phyloP scores from a whole-genome alignment of 2,113 vertebrate species.

The human (Homo sapiens) region DNA sequence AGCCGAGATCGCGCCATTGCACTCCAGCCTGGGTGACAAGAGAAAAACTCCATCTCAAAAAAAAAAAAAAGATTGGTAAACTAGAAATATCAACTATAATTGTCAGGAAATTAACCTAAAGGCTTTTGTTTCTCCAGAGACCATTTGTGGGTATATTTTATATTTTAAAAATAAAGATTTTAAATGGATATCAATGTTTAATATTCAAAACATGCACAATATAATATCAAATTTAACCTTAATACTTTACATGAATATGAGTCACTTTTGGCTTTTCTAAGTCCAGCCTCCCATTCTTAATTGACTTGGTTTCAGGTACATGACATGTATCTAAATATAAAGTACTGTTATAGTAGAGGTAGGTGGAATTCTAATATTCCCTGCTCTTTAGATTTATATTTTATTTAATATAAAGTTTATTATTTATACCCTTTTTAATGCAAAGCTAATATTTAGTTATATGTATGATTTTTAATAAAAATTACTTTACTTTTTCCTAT shows the following conservation, averaged over 20 bases:
- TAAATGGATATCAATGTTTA: slow-evolving; percentile 28
- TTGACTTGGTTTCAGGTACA: slow-evolving; percentile 47
- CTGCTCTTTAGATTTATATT: slow-evolving; percentile 64
- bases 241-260: slow-evolving; percentile 29
- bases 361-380: slow-evolving; percentile 48
- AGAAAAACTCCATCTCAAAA: too few species aligned
- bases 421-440: slow-evolving; percentile 63
- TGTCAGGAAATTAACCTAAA: slow-evolving; percentile 42
- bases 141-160: slow-evolving; percentile 16
- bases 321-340: slow-evolving; percentile 45
- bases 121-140: neutral
- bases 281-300: slow-evolving; percentile 34
- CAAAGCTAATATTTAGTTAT: slow-evolving; percentile 63
- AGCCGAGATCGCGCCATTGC: too few species aligned
- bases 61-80: slow-evolving; percentile 37
- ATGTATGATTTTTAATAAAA: slow-evolving; percentile 64
- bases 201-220: slow-evolving; percentile 51
- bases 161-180: slow-evolving; percentile 48
- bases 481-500: slow-evolving; percentile 39
- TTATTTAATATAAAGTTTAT: slow-evolving; percentile 63
- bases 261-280: slow-evolving; percentile 66
- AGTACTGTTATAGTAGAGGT: slow-evolving; percentile 60
- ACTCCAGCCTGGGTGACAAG: too few species aligned
- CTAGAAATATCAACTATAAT: slow-evolving; percentile 41
- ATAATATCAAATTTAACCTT: slow-evolving; percentile 44